These are phyloP conservation scores for Euura saliciscinereae DNA, from an alignment of 1,140 invertebrate genomes.

Conservation along the genomic window DNA sequence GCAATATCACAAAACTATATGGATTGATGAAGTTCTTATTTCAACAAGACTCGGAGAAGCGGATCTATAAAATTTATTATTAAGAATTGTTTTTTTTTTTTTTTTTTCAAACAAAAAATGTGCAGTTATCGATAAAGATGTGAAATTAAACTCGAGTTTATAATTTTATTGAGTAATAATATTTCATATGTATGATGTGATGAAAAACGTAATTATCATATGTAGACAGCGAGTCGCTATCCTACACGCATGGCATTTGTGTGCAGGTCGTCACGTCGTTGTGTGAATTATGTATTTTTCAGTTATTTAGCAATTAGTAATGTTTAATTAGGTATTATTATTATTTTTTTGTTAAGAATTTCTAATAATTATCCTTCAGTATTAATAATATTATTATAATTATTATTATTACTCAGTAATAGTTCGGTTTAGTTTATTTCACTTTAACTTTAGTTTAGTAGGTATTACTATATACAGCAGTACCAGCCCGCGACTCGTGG, in stretches of 20 bases:
- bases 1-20: background rate
- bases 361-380: slow-evolving; percentile 25
- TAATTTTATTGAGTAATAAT: too few species aligned
- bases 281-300: background rate
- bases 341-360: slow-evolving; percentile 21
- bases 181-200: too few species aligned
- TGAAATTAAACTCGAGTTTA: too few species aligned
- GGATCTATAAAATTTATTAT: too few species aligned
- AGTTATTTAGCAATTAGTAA: slow-evolving; percentile 12
- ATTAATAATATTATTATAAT: slow-evolving; percentile 23
- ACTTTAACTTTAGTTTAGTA: slow-evolving; percentile 37
- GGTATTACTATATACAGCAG: slow-evolving; percentile 47
- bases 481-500: slow-evolving; percentile 27
- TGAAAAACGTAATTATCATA: slow-evolving; percentile 41
- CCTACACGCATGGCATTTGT: slow-evolving; percentile 37
- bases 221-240: slow-evolving; percentile 45
- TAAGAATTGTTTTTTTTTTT: too few species aligned
- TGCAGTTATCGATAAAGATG: too few species aligned
- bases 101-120: too few species aligned
- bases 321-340: slow-evolving; percentile 17
- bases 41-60: background rate
- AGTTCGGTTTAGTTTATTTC: slow-evolving; percentile 28
- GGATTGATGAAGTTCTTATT: background rate
- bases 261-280: slow-evolving; percentile 34
- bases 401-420: slow-evolving; percentile 39